These are phyloP conservation scores for Phaetusa simplex DNA, from an alignment of 2,113 vertebrate genomes.

Conservation along the genomic window DNA sequence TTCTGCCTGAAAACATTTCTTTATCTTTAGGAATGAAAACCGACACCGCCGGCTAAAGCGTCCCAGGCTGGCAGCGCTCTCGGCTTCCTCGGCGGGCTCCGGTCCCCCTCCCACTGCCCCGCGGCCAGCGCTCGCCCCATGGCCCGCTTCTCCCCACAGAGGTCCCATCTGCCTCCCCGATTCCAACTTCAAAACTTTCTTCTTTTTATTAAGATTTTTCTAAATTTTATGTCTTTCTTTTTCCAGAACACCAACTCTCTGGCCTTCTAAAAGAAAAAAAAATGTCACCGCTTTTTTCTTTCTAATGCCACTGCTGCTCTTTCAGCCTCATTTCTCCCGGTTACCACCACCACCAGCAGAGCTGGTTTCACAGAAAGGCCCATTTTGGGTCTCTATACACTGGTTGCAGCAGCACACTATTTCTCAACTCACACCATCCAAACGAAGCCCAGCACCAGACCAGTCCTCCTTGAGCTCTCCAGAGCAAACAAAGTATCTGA, in stretches of 20 bases:
- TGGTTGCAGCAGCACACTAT: background rate
- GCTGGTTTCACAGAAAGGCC: background rate
- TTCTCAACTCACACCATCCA: background rate
- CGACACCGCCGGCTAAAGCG: slow-evolving; percentile 45
- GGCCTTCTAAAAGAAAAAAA: background rate
- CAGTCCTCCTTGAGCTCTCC: background rate
- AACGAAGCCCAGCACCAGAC: background rate
- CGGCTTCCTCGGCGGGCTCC: background rate
- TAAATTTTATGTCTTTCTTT: background rate
- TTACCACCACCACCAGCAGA: background rate
- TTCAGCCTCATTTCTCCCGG: background rate
- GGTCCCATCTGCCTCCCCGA: background rate
- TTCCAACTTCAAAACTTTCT: background rate
- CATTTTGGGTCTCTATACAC: background rate
- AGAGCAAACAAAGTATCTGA: background rate
- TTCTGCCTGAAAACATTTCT: slow-evolving; percentile 52
- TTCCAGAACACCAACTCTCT: background rate
- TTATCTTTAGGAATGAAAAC: slow-evolving; percentile 71
- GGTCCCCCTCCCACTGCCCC: background rate
- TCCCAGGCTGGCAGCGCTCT: slow-evolving; percentile 16
- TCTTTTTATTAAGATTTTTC: background rate
- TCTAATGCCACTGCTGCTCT: background rate
- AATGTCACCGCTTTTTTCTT: background rate
- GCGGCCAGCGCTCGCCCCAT: background rate
- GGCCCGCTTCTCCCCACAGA: background rate